Percentiles rank a stretch among this genome's conserved stretches.
Conservation (phyloP, 2,113 vertebrate genomes). For the Naja naja region DNA sequence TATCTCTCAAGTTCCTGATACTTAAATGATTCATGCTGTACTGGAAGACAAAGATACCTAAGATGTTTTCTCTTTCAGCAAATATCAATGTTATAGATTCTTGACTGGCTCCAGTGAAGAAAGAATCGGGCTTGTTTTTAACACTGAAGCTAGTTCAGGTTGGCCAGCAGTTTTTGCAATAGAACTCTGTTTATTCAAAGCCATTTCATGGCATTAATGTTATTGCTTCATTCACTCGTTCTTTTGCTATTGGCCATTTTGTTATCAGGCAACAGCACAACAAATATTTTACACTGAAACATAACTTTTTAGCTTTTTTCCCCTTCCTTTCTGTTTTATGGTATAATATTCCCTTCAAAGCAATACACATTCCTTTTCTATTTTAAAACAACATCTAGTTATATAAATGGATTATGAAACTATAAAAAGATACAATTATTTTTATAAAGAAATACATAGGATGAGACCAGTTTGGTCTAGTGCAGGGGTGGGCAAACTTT, state of each 20-base stretch:
- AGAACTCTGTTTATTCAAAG: not conserved
- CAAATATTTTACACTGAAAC: not conserved
- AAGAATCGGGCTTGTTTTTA: not conserved
- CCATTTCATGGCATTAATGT: not conserved
- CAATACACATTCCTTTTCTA: not conserved
- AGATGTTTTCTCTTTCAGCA: not conserved
- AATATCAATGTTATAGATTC: not conserved
- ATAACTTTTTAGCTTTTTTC: not conserved
- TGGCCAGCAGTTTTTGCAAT: not conserved
- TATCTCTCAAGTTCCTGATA: not conserved
- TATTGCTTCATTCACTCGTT: not conserved
- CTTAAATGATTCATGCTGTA: not conserved
- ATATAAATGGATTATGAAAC: not conserved
- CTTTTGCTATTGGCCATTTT: not conserved
- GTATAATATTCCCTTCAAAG: not conserved
- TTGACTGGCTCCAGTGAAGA: not conserved
- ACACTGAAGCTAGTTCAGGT: not conserved
- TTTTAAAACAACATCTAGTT: not conserved
- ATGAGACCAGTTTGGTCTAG: not conserved
- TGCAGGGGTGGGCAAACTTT: no score
- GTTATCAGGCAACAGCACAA: not conserved
- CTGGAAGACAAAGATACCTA: not conserved
- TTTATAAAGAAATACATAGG: not conserved
- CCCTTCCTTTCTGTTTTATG: not conserved
- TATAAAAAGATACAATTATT: not conserved